Base-by-base conservation (phyloP, 2,888 invertebrate genomes). In the Actias luna region DNA sequence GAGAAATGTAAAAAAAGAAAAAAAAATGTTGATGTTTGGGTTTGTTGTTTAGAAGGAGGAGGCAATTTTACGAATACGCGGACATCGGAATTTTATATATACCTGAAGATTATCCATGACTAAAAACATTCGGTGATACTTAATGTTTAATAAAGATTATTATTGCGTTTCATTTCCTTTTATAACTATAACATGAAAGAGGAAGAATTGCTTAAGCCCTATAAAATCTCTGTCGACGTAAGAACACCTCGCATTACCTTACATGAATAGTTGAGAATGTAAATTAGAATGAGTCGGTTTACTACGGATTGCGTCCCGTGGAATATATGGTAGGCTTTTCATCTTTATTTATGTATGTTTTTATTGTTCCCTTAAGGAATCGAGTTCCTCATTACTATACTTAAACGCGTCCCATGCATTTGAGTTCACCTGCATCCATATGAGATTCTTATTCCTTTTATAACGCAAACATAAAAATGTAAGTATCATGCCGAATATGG, bases 401-500 rank as follows among this genome's bases (percentile, higher is more conserved):
- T 74, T 67, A 71, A 68, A 71, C 68, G 71, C 69, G 68, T 65
- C 63, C 63, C 61, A 64, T 60, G 62, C 61, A 64, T 65, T 72
- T 69, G 69, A 72, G 73, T 73, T 77, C 84, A 83, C 82, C 79
- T 78, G 82, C 82, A 78, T 80, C 80, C 73, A 78, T 78, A 73
- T 74, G 72, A 76, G 76, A 83, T 83, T 82, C 80, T 82, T 78
- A 79, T 82, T 78, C 84, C 84, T 82, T 86, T 79, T 82, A 80
- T 75, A 82, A 71, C 70, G 68, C 72, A 68, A 67, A 76, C 76
- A 82, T 83, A 79, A 85, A 83, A 84, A 86, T 85, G 84, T 77
- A 79, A 85, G 83, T 84, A 82, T 83, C 80, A 77, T 69, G 65
- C 88, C 85, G 75, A 85, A 88, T 86, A 90, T 77, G 89, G 90